Conservation (phyloP, 2,797 vertebrate genomes). For the Calcarius lapponicus region DNA sequence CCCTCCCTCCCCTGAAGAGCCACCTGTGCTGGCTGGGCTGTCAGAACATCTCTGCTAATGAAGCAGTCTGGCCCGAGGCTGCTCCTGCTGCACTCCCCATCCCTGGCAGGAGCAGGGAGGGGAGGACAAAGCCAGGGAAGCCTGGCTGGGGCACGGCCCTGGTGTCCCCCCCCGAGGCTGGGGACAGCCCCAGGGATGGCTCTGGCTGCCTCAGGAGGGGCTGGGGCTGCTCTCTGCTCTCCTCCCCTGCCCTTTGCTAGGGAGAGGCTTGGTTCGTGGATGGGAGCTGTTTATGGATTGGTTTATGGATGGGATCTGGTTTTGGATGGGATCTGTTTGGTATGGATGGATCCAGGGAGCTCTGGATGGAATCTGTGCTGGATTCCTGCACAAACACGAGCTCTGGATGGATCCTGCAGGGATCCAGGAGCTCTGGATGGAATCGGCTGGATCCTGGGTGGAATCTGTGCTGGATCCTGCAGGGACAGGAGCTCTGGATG, state of each 20-base stretch:
- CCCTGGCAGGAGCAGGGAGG: background rate
- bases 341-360: background rate
- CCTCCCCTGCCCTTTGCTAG: background rate
- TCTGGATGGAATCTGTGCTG: background rate
- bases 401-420: background rate
- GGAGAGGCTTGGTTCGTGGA: background rate
- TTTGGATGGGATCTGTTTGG: no score
- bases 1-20: background rate
- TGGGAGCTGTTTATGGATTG: background rate
- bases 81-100: background rate
- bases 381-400: background rate
- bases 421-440: background rate
- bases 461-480: background rate
- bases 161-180: background rate
- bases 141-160: background rate
- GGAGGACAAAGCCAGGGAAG: no score
- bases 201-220: background rate
- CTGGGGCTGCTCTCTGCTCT: background rate
- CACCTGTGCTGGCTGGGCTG: conserved; percentile 46
- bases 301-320: background rate
- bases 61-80: conserved; percentile 71
- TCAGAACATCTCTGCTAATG: conserved; percentile 68
- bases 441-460: no score
- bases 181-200: background rate
- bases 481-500: background rate